Conservation (phyloP, 2,888 invertebrate species). For the Ornithoptera priamus region DNA sequence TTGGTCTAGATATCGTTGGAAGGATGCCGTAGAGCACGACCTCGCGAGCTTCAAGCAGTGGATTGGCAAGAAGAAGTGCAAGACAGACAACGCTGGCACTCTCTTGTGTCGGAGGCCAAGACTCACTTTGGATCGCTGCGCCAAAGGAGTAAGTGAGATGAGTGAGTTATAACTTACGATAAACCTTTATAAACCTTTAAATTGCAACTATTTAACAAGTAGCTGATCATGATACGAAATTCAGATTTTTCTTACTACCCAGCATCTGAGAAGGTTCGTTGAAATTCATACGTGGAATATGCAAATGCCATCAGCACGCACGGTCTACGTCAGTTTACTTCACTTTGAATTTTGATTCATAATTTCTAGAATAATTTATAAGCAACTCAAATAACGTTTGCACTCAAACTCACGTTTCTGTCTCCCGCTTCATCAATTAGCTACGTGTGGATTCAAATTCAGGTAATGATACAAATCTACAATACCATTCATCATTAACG, state of each 20-base stretch:
- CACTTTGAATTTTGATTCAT: constrained; percentile 9
- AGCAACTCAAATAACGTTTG: constrained; percentile 2
- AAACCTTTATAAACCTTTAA: not conserved
- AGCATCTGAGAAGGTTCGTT: not conserved
- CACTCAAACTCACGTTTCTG: not conserved
- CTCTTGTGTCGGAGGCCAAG: too few species aligned
- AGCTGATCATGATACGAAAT: not conserved
- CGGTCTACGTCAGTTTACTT: constrained; percentile 4
- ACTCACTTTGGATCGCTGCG: too few species aligned
- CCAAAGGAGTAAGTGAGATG: too few species aligned
- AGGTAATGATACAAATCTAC: too few species aligned
- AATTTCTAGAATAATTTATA: constrained; percentile 5
- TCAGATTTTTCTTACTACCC: not conserved
- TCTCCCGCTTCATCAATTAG: not conserved
- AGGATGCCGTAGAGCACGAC: too few species aligned
- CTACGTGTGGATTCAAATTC: not conserved
- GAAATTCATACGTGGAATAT: constrained; percentile 20
- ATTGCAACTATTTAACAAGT: not conserved
- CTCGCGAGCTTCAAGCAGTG: too few species aligned
- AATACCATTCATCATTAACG: too few species aligned
- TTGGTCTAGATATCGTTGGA: too few species aligned
- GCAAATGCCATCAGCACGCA: constrained; percentile 8
- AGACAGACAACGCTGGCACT: too few species aligned
- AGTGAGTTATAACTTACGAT: too few species aligned
- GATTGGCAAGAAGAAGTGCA: too few species aligned